Base-by-base conservation (phyloP, 2,888 invertebrate species). In the Phrixothrix hirtus region DNA sequence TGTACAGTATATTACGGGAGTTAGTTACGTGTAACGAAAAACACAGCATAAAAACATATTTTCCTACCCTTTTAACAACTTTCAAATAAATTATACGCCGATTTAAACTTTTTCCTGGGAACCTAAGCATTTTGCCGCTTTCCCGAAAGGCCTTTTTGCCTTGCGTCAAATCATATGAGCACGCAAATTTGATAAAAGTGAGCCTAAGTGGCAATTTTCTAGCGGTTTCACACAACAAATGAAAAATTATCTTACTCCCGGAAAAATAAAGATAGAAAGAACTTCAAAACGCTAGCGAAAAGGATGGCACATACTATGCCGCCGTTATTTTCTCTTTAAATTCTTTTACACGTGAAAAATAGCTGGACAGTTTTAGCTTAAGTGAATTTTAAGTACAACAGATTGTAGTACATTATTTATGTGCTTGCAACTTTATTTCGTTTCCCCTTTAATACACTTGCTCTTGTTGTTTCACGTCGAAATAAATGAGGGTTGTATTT, bases 301-400 rank as follows among this genome's bases (percentile, higher is more conserved):
- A 44, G 30, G 48, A 43, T 2, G 10, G 32, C 14, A 27, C n/a
- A 10, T 2, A 10, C 1, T 2, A 6, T 13, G 12, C 34, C 11
- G 14, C 13, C 11, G 12, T 38, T 38, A 1, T 32, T 7, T 48
- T 21, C 54, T 37, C 48, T 39, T 44, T 26, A 7, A 4, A 36
- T 21, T 25, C 27, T 60, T 50, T 51, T 58, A 52, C 49, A 39
- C 51, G 65, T 72, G 72, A 72, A 72, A 73, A 73, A 73, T 70
- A 61, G 69, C 69, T 63, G 66, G 66, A 67, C 70, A 71, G 72
- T 72, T 70, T 71, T 64, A 66, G 68, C 63, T 64, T 71, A 72
- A 73, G 72, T 72, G 73, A 72, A 71, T 72, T 72, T 72, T 71
- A 72, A 72, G 71, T 69, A 72, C 67, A 66, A 68, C 69, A 68